These are phyloP conservation scores for Cephonodes hylas DNA, from an alignment of 2,888 invertebrate genomes.

Conservation along the genomic window DNA sequence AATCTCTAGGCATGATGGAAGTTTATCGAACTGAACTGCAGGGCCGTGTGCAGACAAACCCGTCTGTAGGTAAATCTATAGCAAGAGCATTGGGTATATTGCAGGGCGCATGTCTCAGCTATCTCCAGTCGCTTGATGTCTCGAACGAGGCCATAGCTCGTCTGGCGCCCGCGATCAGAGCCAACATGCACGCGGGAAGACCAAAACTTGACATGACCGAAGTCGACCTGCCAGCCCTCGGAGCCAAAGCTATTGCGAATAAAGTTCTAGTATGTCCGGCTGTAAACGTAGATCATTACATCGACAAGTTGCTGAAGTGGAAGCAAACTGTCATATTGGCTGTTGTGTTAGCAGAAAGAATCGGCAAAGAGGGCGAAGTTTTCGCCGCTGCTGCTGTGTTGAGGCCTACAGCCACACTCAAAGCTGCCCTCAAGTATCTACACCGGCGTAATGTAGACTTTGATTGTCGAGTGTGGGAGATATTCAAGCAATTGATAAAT, in stretches of 20 bases:
- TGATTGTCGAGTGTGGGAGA: conserved; percentile 44
- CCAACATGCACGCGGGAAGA: conserved; percentile 44
- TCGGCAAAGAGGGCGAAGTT: conserved; percentile 26
- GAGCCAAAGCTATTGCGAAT: conserved; percentile 52
- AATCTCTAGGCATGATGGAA: conserved; percentile 42
- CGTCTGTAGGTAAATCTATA: conserved; percentile 13
- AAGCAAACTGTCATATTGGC: conserved; percentile 42
- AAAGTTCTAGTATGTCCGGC: conserved; percentile 36
- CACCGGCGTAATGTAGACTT: conserved; percentile 23
- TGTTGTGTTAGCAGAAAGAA: conserved; percentile 39
- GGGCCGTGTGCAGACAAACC: conserved; percentile 14
- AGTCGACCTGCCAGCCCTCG: conserved; percentile 41
- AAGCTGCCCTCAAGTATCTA: conserved; percentile 37
- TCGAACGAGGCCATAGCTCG: conserved; percentile 20
- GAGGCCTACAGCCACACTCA: conserved; percentile 42
- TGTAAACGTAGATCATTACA: conserved; percentile 29
- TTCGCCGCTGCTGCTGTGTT: conserved; percentile 31
- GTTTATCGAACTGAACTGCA: conserved; percentile 22
- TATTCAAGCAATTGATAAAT: conserved; percentile 39
- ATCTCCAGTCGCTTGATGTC: conserved; percentile 25
- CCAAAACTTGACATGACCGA: conserved; percentile 39
- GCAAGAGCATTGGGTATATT: conserved; percentile 25
- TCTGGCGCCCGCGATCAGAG: conserved; percentile 39
- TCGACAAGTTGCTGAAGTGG: conserved; percentile 37
- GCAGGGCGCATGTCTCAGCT: conserved; percentile 20